Conservation (phyloP, 2,113 vertebrate genomes). For the Dromas ardeola region DNA sequence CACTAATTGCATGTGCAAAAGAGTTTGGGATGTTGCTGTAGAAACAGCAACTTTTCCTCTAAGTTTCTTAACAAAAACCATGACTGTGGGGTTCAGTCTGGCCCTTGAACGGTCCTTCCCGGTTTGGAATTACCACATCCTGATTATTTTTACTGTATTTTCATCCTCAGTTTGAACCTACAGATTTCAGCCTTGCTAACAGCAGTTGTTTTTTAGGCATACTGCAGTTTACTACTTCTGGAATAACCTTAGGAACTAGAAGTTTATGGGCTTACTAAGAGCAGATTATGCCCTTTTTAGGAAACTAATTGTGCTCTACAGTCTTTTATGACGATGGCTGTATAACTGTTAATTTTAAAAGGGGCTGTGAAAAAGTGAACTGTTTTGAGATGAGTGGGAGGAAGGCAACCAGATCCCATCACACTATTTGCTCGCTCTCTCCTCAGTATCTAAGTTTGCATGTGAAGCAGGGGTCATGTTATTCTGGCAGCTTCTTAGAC, state of each 20-base stretch:
- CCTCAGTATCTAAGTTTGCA: neutral
- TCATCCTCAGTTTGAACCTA: neutral
- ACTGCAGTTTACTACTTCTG: neutral
- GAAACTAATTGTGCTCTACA: neutral
- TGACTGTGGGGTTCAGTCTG: neutral
- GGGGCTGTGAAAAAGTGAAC: neutral
- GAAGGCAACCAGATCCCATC: neutral
- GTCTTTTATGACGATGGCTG: neutral
- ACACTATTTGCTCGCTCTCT: neutral
- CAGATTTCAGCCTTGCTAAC: neutral
- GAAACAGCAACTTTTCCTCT: neutral
- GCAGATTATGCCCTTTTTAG: constrained; percentile 13
- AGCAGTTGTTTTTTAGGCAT: neutral
- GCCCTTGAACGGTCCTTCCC: neutral
- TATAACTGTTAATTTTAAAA: constrained; percentile 5
- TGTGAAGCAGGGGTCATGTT: neutral
- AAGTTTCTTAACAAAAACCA: neutral
- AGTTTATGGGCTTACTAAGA: neutral
- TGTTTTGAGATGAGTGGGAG: neutral
- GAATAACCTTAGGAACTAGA: neutral
- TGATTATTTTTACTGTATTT: neutral
- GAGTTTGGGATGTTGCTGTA: neutral
- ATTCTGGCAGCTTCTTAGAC: neutral
- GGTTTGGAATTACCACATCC: neutral
- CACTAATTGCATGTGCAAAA: neutral